Evolutionary conservation across 1,140 invertebrate species (phyloP).

Genomic region (Drosophila orosa): DNA sequence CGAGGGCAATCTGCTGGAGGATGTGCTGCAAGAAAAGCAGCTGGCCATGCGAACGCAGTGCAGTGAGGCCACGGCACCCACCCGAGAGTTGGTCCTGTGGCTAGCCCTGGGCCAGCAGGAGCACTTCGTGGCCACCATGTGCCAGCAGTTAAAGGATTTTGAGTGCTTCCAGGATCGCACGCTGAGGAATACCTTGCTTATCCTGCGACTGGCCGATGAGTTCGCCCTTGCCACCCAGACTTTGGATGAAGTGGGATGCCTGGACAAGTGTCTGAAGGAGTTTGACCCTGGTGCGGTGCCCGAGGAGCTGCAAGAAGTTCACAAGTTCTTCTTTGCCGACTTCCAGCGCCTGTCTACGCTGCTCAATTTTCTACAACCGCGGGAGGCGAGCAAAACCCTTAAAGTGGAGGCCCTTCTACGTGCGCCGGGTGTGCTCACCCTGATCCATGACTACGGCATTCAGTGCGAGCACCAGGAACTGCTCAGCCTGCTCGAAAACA

Average conservation of each 20-base stretch:
- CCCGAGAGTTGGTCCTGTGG: constrained; percentile 57
- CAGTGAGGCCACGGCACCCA: constrained; percentile 18
- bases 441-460: constrained; percentile 69
- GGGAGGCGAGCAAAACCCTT: constrained; percentile 45
- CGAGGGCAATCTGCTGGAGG: constrained; percentile 38
- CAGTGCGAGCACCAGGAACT: constrained; percentile 53
- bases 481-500: constrained; percentile 48
- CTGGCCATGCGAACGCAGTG: constrained; percentile 10
- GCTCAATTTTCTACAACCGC: constrained; percentile 60
- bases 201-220: constrained; percentile 71
- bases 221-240: constrained; percentile 59
- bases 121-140: constrained; percentile 67
- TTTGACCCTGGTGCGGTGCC: constrained; percentile 51
- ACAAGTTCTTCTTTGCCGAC: constrained; percentile 73
- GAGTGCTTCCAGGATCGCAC: constrained; percentile 49
- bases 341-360: constrained; percentile 68
- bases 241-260: constrained; percentile 59
- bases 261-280: constrained; percentile 40
- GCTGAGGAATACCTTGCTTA: constrained; percentile 67
- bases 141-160: constrained; percentile 59
- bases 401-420: constrained; percentile 64
- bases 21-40: constrained; percentile 30
- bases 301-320: constrained; percentile 56
- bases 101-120: constrained; percentile 37
- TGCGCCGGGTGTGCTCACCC: constrained; percentile 47